Percentiles rank a stretch among this genome's conserved stretches.
Conservation (phyloP, 2,888 invertebrate species). For the Resseliella maxima region DNA sequence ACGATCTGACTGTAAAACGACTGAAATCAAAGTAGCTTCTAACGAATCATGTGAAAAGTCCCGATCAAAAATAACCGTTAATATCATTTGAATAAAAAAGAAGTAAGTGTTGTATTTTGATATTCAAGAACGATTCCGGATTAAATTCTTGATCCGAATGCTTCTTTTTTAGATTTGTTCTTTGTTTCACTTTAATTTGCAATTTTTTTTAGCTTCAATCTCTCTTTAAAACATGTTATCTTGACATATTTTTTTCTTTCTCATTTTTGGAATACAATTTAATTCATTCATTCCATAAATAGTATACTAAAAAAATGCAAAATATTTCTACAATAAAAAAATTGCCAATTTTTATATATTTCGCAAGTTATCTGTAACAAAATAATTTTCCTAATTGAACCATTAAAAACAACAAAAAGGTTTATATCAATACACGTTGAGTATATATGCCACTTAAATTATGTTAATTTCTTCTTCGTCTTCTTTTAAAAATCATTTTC, state of each 20-base stretch:
- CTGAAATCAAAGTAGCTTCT: neutral
- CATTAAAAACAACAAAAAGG: no score
- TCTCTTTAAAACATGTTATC: no score
- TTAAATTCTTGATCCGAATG: neutral
- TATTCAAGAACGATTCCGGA: neutral
- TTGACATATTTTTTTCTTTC: no score
- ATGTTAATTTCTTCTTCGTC: slow-evolving; percentile 3
- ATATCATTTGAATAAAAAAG: slow-evolving; percentile 3
- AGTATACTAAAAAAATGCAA: no score
- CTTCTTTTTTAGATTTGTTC: neutral
- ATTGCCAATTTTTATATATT: no score
- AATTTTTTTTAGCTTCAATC: no score
- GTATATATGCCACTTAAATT: neutral
- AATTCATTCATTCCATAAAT: no score
- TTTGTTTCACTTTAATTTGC: no score
- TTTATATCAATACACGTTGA: no score
- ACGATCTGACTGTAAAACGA: neutral
- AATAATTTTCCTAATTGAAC: neutral
- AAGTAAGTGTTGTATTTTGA: neutral
- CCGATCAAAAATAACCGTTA: neutral
- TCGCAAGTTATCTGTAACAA: no score
- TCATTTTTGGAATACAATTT: no score
- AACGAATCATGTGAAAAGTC: slow-evolving; percentile 1
- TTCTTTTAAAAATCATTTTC: neutral
- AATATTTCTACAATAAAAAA: no score